phyloP scores from a whole-genome alignment of 2,797 vertebrate genomes.

The Salarias fasciatus region DNA sequence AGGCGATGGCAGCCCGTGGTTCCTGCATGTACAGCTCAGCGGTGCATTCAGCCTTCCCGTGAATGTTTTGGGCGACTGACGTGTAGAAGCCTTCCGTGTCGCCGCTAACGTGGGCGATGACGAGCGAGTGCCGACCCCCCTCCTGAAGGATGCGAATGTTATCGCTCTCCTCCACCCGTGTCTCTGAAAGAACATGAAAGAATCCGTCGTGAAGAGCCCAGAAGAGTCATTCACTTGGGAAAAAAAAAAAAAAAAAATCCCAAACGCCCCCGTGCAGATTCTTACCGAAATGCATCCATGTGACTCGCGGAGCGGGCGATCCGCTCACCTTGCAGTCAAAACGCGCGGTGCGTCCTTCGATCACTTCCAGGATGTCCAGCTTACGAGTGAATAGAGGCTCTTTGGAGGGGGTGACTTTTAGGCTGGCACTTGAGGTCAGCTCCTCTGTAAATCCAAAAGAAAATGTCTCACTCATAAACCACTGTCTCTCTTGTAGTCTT shows the following conservation, averaged over 20 bases:
- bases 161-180: slow-evolving; percentile 85
- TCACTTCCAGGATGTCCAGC: slow-evolving; percentile 89
- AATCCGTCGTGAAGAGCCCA: neutral
- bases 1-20: slow-evolving; percentile 85
- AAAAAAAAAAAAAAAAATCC: neutral
- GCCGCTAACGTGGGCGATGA: slow-evolving; percentile 86
- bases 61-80: slow-evolving; percentile 84
- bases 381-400: slow-evolving; percentile 92
- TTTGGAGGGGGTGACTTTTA: slow-evolving; percentile 87
- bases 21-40: slow-evolving; percentile 95
- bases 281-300: slow-evolving; percentile 94
- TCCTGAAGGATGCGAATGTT: slow-evolving; percentile 84
- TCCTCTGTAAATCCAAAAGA: slow-evolving; percentile 82
- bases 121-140: slow-evolving; percentile 87
- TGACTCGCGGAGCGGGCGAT: slow-evolving; percentile 85
- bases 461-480: too few species aligned
- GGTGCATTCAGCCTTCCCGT: slow-evolving; percentile 87
- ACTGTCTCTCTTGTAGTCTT: too few species aligned
- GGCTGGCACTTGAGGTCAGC: slow-evolving; percentile 89
- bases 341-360: slow-evolving; percentile 89
- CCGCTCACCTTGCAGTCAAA: slow-evolving; percentile 97
- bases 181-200: slow-evolving; percentile 75
- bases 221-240: neutral
- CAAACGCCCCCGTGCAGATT: neutral
- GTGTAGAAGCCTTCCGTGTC: slow-evolving; percentile 91